Percentiles rank a stretch among this genome's conserved stretches.
These are phyloP conservation scores for Alexandromys fortis DNA, from an alignment of 2,113 vertebrate species.

Conservation along the genomic window DNA sequence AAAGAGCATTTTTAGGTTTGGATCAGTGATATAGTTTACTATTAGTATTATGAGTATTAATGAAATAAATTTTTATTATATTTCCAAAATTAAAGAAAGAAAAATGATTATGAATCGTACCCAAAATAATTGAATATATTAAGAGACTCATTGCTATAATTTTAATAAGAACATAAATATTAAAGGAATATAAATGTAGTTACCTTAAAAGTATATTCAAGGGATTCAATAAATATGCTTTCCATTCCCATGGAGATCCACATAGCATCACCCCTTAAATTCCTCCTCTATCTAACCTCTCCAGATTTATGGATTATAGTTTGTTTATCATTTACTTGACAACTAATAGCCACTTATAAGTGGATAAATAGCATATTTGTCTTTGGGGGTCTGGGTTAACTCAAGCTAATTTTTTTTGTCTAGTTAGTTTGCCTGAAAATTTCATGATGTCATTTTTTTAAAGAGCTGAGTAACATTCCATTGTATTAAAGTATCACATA, in stretches of 20 bases:
- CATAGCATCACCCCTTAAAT: not conserved
- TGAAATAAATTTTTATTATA: not conserved
- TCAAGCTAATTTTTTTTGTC: not conserved
- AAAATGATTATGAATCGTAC: not conserved
- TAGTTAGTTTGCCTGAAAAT: not conserved
- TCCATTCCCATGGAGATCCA: not conserved
- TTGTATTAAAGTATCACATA: not conserved
- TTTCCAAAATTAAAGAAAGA: not conserved
- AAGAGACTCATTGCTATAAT: not conserved
- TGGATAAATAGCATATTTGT: not conserved
- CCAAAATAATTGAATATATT: not conserved
- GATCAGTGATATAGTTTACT: not conserved
- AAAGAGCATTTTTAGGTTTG: not conserved
- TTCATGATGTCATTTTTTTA: not conserved
- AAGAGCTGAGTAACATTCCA: not conserved
- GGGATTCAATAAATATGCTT: not conserved
- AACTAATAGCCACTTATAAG: not conserved
- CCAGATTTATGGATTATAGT: no score
- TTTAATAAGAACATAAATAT: not conserved
- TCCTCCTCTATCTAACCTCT: not conserved
- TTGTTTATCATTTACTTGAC: not conserved
- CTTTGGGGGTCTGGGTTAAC: not conserved
- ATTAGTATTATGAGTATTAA: not conserved
- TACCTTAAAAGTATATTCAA: not conserved
- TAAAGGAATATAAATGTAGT: not conserved